Base-by-base conservation (phyloP, 2,797 vertebrate species). In the Orientallactaga sibirica region DNA sequence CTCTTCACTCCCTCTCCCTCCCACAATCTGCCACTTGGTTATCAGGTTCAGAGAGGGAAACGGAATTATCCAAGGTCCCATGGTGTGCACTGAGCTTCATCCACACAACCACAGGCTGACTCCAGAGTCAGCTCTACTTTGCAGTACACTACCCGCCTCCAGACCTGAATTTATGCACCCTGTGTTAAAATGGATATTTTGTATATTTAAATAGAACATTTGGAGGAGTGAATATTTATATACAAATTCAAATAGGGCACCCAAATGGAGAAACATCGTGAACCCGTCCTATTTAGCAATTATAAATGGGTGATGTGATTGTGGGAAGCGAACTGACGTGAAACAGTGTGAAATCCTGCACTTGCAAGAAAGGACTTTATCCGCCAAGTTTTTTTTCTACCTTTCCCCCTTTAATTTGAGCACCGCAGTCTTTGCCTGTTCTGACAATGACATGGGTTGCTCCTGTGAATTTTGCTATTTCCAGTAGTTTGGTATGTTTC, bases 181-280 rank as follows among this genome's bases (percentile, higher is more conserved):
- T 70, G 62, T 86, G 66, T 92, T 87, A 90, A 92, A 71, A 66
- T 29, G 73, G 71, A 70, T 96, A 86, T 95, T 97, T 93, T 93
- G 86, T 97, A 64, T 96, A 80, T 95, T 93, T 93, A 89, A 41
- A 88, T 92, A 95, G 82, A 95, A 96, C 86, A 97, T 97, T 98
- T 96, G 70, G 95, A 93, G 94, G 95, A 96, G 70, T 91, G 95
- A 96, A 87, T 97, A 98, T 98, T 98, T 98, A 97, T 96, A 97
- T 86, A 96, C 85, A 94, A 93, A 98, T 97, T 98, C 96, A 97
- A 98, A 97, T 93, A 96, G 97, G 93, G 91, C 92, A 96, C 94
- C 91, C 92, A 95, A 97, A 94, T 96, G 96, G 96, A 96, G 96
- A 97, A 96, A 97, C 79, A 52, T 90, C 96, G 93, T 96, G 94